Base-by-base conservation (phyloP, 2,113 vertebrate species). In the Platanista minor region DNA sequence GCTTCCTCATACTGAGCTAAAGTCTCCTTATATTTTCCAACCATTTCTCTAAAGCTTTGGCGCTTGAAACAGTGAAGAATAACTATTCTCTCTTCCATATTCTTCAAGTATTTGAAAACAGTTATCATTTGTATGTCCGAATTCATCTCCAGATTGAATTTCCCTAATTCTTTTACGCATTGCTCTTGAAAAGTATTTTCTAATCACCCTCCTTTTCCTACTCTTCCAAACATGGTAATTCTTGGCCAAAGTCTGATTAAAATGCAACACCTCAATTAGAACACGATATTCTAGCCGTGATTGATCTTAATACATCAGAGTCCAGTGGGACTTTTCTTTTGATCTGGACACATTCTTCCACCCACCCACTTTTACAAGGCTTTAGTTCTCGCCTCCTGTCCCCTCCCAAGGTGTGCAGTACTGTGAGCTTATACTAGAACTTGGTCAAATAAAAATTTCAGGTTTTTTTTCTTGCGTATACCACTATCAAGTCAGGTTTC, bases 41-140 rank as follows among this genome's bases (percentile, higher is more conserved):
- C 7, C 23, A 14, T 83, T 85, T 88, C 36, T 82, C 71, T 82
- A 82, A 90, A 90, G 80, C n/a, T 72, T 78, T 89, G 57, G 36
- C 10, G 72, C 74, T 36, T 27, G n/a, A 88, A 66, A 33, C 33
- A 72, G 27, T 39, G 36, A 33, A 75, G n/a, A 74, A 69, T 80
- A 39, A 69, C 49, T 49, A 59, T 61, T 80, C 83, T 91, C 27
- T 87, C 23, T 91, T 43, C 15, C 33, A n/a, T 13, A 25, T 10
- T 13, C n/a, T 94, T 46, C 8, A 93, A 57, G 36, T 77, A 87
- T 93, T 87, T 94, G 88, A 81, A 91, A 74, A 94, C 23, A 85
- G 64, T 66, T 74, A 49, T 86, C 64, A 81, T 31, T 61, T 52
- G 15, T 61, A 69, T 77, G 87, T 93, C 36, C 66, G 75, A 91